Conservation (phyloP, 2,888 invertebrate species). For the Aphidoletes aphidimyza region DNA sequence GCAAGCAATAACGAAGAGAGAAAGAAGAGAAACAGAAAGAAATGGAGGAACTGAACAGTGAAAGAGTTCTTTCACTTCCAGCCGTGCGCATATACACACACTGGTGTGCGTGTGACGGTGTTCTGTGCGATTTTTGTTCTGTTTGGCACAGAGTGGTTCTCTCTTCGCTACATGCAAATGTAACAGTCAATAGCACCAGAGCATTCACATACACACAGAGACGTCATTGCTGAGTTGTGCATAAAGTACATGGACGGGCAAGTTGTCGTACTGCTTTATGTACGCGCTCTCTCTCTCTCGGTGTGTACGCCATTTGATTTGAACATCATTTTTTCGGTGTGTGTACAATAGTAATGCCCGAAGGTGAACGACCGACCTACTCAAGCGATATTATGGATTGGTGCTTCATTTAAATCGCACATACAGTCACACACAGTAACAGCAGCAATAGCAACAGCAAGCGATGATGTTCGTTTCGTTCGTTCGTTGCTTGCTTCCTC, state of each 20-base stretch:
- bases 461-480: too few relatives aligned
- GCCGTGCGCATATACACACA: too few relatives aligned
- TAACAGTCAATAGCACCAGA: not conserved
- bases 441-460: conserved; percentile 49
- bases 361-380: conserved; percentile 68
- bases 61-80: conserved; percentile 18
- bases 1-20: too few relatives aligned
- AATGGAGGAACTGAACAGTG: not conserved
- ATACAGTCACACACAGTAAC: not conserved
- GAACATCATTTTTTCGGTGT: too few relatives aligned
- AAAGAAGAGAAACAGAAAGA: too few relatives aligned
- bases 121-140: not conserved
- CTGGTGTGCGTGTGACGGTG: not conserved
- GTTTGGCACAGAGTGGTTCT: too few relatives aligned
- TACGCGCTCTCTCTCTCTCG: not conserved
- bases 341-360: not conserved
- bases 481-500: too few relatives aligned
- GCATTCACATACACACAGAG: too few relatives aligned
- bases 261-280: not conserved
- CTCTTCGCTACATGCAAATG: not conserved
- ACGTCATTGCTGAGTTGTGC: not conserved
- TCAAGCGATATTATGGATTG: conserved; percentile 63
- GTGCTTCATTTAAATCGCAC: conserved; percentile 47
- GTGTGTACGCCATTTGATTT: not conserved
- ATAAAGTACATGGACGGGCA: conserved; percentile 33